These are phyloP conservation scores for Nymphalis polychloros DNA, from an alignment of 2,888 invertebrate species.

Conservation along the genomic window DNA sequence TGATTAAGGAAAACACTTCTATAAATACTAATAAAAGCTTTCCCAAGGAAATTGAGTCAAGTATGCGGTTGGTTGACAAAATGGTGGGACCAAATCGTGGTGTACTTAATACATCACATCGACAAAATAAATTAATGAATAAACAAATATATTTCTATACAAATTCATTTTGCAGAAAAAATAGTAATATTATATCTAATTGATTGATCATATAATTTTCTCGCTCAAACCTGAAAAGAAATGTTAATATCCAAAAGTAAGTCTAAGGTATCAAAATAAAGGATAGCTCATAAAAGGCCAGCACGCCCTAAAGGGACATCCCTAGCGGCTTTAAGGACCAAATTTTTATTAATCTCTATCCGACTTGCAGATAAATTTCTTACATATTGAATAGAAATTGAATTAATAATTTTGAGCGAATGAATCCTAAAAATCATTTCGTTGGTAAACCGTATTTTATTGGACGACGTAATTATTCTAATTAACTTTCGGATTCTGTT, in stretches of 20 bases:
- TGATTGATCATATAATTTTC: slow-evolving; percentile 24
- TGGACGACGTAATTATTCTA: slow-evolving; percentile 25
- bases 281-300: slow-evolving; percentile 71
- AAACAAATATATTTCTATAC: too few relatives aligned
- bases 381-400: slow-evolving; percentile 65
- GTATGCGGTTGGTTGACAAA: too few relatives aligned
- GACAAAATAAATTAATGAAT: too few relatives aligned
- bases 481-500: slow-evolving; percentile 3
- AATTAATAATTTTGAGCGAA: slow-evolving; percentile 54
- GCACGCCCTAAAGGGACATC: slow-evolving; percentile 73
- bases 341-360: slow-evolving; percentile 76
- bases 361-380: slow-evolving; percentile 59
- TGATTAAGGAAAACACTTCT: too few relatives aligned
- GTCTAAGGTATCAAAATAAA: slow-evolving; percentile 74
- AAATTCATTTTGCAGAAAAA: too few relatives aligned
- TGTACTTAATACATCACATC: too few relatives aligned
- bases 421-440: slow-evolving; percentile 40
- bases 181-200: not conserved
- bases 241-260: slow-evolving; percentile 62
- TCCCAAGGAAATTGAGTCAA: too few relatives aligned
- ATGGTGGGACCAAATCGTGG: too few relatives aligned
- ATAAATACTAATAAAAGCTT: too few relatives aligned
- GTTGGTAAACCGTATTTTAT: slow-evolving; percentile 33
- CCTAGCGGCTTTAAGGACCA: slow-evolving; percentile 63
- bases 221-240: not conserved